phyloP scores from a whole-genome alignment of 2,888 invertebrate species.

The Chrysina gloriosa region DNA sequence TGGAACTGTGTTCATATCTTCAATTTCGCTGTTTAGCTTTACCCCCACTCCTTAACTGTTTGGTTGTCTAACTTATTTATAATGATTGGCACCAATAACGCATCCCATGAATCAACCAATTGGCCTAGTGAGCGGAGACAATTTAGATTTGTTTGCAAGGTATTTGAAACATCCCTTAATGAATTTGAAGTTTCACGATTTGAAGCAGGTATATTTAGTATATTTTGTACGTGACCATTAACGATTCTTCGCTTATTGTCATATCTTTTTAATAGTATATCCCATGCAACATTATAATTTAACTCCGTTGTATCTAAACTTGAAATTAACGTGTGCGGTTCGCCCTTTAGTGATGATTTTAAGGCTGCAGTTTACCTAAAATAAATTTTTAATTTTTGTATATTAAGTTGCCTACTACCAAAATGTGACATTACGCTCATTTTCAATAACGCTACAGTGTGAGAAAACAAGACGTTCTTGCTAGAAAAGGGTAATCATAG shows the following conservation, averaged over 20 bases:
- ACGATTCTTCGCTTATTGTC: constrained; percentile 36
- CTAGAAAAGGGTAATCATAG: too few species aligned
- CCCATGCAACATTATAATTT: constrained; percentile 37
- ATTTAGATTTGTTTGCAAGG: constrained; percentile 17
- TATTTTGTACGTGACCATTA: constrained; percentile 8
- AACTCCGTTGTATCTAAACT: constrained; percentile 26
- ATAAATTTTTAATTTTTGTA: too few species aligned
- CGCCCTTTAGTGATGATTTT: constrained; percentile 22
- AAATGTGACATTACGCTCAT: too few species aligned
- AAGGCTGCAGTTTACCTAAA: too few species aligned
- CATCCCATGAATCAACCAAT: constrained; percentile 20
- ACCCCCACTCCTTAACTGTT: constrained; percentile 9
- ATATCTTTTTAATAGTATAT: constrained; percentile 23
- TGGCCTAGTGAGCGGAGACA: constrained; percentile 9
- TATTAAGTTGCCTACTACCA: too few species aligned
- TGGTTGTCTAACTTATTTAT: neutral
- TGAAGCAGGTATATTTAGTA: constrained; percentile 24
- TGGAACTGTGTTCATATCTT: neutral
- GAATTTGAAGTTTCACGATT: neutral
- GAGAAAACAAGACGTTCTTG: too few species aligned
- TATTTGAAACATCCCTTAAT: neutral
- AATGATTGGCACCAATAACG: constrained; percentile 16
- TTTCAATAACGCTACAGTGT: too few species aligned
- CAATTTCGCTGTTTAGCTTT: constrained; percentile 3
- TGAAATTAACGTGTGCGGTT: constrained; percentile 23